These are phyloP conservation scores for Cerceris rybyensis DNA, from an alignment of 2,888 invertebrate species.

Conservation along the genomic window DNA sequence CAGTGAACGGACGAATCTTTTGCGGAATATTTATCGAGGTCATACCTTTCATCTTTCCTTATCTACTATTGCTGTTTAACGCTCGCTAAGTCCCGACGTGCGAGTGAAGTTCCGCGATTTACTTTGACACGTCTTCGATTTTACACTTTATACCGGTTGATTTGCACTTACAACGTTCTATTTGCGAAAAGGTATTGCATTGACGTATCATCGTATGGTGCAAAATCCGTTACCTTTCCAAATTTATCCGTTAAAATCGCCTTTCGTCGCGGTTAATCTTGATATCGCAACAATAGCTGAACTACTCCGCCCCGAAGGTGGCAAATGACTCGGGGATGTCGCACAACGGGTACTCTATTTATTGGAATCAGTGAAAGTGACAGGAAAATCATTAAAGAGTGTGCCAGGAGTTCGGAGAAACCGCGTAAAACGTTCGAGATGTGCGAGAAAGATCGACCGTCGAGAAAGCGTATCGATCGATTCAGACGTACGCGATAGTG, in stretches of 20 bases:
- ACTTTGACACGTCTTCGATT: conserved; percentile 4
- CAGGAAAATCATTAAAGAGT: conserved; percentile 49
- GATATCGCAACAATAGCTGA: too few relatives aligned
- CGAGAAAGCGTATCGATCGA: conserved; percentile 70
- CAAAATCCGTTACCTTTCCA: too few relatives aligned
- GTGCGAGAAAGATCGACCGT: conserved; percentile 43
- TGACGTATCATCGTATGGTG: too few relatives aligned
- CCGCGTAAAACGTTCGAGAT: conserved; percentile 36
- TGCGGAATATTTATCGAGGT: conserved; percentile 5
- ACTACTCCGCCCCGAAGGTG: background rate
- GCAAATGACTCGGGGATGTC: conserved; percentile 2
- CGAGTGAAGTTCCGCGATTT: conserved; percentile 6
- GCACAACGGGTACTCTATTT: conserved; percentile 13
- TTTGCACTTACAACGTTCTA: background rate
- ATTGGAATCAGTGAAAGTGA: conserved; percentile 59
- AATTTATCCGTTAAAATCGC: too few relatives aligned
- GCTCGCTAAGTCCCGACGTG: background rate
- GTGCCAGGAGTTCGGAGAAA: conserved; percentile 47
- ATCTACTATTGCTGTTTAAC: background rate
- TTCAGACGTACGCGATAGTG: conserved; percentile 47
- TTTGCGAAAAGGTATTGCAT: too few relatives aligned
- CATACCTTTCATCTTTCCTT: background rate
- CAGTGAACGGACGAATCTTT: conserved; percentile 6
- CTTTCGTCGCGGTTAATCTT: too few relatives aligned
- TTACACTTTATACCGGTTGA: background rate